A percentile compares a stretch with the other conserved stretches of the same genome.
phyloP scores from a whole-genome alignment of 2,797 vertebrate species.

The Notamacropus eugenii region DNA sequence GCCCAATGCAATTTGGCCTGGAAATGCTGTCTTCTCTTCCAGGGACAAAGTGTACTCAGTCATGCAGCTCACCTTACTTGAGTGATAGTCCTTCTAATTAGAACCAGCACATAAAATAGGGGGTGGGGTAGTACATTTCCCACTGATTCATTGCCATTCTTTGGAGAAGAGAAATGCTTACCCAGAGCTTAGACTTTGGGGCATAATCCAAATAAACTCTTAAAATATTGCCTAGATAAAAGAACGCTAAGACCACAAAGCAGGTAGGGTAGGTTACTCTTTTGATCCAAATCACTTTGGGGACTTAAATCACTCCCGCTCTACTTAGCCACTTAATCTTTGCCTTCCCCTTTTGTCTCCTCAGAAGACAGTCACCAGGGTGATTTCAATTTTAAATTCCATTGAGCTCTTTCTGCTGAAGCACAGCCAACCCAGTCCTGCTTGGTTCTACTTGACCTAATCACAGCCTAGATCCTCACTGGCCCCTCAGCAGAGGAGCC shows the following conservation, averaged over 20 bases:
- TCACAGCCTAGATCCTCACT: conserved; percentile 42
- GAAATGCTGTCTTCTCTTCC: conserved; percentile 72
- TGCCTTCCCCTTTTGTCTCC: not conserved
- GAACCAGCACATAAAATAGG: conserved; percentile 51
- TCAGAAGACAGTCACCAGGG: conserved; percentile 45
- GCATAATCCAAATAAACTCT: conserved; percentile 64
- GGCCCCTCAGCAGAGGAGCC: conserved; percentile 20
- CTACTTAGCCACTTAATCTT: conserved; percentile 17
- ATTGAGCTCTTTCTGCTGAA: conserved; percentile 53
- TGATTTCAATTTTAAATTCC: conserved; percentile 58
- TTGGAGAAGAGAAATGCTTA: conserved; percentile 66
- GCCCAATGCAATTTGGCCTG: conserved; percentile 58
- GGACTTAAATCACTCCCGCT: conserved; percentile 46
- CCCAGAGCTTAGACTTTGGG: conserved; percentile 49
- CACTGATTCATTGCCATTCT: conserved; percentile 64
- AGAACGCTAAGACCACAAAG: conserved; percentile 42
- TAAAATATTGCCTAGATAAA: conserved; percentile 57
- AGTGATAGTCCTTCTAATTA: conserved; percentile 64
- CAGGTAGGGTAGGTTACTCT: conserved; percentile 22
- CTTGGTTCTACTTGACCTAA: conserved; percentile 57
- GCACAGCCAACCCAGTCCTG: conserved; percentile 19
- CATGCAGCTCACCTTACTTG: conserved; percentile 69
- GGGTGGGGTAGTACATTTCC: conserved; percentile 55
- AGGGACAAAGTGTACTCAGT: conserved; percentile 71
- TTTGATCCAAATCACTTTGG: conserved; percentile 51